Percentiles rank a stretch among this genome's conserved stretches.
Conservation (phyloP, 1,140 invertebrate species). For the Orchestia grillus region DNA sequence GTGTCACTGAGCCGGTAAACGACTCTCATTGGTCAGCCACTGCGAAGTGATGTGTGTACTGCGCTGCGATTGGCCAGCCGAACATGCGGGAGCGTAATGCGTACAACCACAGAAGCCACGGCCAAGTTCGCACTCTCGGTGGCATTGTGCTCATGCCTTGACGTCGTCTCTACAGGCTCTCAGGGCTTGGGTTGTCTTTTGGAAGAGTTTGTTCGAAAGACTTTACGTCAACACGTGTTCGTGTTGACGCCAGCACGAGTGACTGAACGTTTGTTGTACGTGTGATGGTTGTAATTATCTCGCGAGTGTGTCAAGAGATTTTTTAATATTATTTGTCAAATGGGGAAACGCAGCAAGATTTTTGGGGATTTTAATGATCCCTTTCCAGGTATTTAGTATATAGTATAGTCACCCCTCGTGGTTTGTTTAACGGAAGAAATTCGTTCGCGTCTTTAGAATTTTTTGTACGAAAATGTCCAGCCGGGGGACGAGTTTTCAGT, state of each 20-base stretch:
- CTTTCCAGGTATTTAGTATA: no score
- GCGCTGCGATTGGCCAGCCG: not conserved
- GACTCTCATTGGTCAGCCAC: not conserved
- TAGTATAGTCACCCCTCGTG: not conserved
- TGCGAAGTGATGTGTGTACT: not conserved
- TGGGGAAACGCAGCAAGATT: not conserved
- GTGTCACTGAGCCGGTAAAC: not conserved
- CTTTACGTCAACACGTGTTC: not conserved
- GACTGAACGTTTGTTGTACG: not conserved
- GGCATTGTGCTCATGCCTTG: not conserved
- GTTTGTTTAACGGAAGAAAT: not conserved
- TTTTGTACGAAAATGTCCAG: not conserved
- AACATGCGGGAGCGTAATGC: not conserved
- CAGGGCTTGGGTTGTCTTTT: not conserved
- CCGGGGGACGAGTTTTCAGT: not conserved
- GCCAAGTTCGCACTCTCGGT: not conserved
- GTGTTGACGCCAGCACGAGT: not conserved
- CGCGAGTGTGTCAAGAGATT: not conserved
- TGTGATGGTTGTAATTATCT: not conserved
- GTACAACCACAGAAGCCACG: not conserved
- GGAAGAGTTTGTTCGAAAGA: not conserved
- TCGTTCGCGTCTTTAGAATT: not conserved
- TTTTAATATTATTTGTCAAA: not conserved
- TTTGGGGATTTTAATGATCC: no score
- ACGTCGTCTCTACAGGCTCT: not conserved